Evolutionary conservation across 2,797 vertebrate species (phyloP), one percentile per base, ranked within the genome.

Genomic region (Acipenser oxyrinchus): DNA sequence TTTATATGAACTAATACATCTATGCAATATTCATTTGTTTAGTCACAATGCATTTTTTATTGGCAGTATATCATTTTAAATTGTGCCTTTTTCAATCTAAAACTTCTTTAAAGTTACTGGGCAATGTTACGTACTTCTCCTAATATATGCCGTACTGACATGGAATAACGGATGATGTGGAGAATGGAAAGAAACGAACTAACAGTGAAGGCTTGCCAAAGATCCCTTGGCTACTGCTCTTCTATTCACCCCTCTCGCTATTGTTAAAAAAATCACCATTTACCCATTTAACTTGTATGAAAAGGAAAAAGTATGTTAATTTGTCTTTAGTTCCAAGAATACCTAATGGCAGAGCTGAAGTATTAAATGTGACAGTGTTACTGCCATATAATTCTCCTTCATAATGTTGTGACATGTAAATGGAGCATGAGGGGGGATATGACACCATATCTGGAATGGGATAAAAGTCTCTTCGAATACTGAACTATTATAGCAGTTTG

Each of bases 401-500:
- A 60, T 76, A 67, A 49, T 63, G 68, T 64, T 74, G 83, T 72
- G 81, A 81, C 86, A 83, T 81, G 84, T 84, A 84, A 90, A 86
- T 87, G 82, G 81, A 83, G 80, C 82, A 77, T 80, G 82, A 84
- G 86, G 81, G 80, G 82, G 87, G 84, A 86, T 88, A 84, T 85
- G 85, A 82, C 83, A 86, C 80, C 86, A 82, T 86, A 81, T 86
- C 84, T 89, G 88, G 86, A 87, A 80, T 78, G 77, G 84, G 86
- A 88, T 89, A 84, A 90, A 90, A 87, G 86, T 84, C 81, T 77
- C 78, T 83, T 79, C 89, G 90, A 93, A 90, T 91, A 89, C 91
- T 89, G 85, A 79, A 84, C 88, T 86, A 90, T 91, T 91, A 87
- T 90, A 83, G 89, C 87, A 89, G 90, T 89, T 90, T 91, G 88